Base-by-base conservation (phyloP, 2,113 vertebrate species). In the Brachyhypopomus occidentalis region DNA sequence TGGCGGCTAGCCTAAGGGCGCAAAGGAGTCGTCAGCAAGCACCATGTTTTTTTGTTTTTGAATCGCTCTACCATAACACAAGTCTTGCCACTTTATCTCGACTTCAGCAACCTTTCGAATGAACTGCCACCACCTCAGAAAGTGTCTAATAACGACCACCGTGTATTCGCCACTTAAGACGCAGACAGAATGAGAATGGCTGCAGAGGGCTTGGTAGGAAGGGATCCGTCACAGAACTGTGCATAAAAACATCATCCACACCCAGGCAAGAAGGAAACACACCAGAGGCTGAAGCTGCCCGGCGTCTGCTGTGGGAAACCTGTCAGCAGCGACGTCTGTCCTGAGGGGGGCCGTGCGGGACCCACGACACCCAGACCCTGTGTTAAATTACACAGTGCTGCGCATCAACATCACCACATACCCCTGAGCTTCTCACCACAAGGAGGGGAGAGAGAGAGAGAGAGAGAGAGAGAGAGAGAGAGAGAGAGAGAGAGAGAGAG, bases 261-360 rank as follows among this genome's bases (percentile, higher is more conserved):
- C 66, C 84, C 34, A 75, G 45, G 30, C 22, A 3, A 79, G 64
- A n/a, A 69, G 7, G 34, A 60, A 81, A 73, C 45, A 30, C 80
- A 84, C 83, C 69, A 0, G 22, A 64, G 85, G 86, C 86, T 75
- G 72, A 30, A 85, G 75, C 87, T 78, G 83, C 83, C 84, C 87
- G 81, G 88, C 92, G 89, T 90, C 85, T 88, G 87, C 86, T 87
- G 90, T 89, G 89, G 90, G 89, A 92, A 92, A 91, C 91, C 89
- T 92, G 91, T 92, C 89, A 90, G 87, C 82, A 84, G 74, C 81
- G 85, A 87, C 88, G 84, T 85, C 86, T 89, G 88, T 88, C 91
- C 88, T 82, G 79, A 84, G 88, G 91, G 91, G 90, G 91, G 90
- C 92, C 86, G 80, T 81, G 83, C 75, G 72, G 88, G 90, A 92